Evolutionary conservation across 1,140 invertebrate genomes (phyloP), one percentile per base, ranked within the genome.

Genomic region (Nasonia vitripennis): DNA sequence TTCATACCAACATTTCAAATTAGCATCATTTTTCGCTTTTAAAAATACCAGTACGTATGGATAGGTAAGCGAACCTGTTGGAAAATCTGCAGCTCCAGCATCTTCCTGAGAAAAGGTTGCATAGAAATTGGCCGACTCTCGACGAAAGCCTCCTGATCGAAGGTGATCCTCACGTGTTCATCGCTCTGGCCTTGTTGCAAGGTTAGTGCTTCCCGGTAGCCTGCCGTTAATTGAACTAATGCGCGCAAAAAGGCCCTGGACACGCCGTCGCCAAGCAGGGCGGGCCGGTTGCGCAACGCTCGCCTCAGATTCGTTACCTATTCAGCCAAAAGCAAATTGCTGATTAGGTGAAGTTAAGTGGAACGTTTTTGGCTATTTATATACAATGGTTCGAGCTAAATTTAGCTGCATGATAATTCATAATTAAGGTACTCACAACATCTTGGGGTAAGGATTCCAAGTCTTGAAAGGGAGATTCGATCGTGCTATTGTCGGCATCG

Each of bases 11-110:
- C n/a, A 5, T 62, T 62, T 17, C 17, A 7, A 62, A n/a, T n/a
- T 7, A n/a, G n/a, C 17, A 5, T 7, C 3, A 7, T 5, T n/a
- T 3, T 71, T 71, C 7, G 9, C 23, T 71, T 34, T 71, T 9
- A 14, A 2, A 31, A 71, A 71, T 71, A 12, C 37, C 4, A 74
- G 51, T 41, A 23, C 48, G 73, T 81, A 68, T 75, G 62, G 87
- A 87, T 84, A 87, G 62, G 51, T 27, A 3, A 75, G 20, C 20
- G 87, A 92, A 97, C 97, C 95, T 98, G 98, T 90, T 97, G 97
- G 93, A 99, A 99, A 89, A 99, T 98, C 94, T 99, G 98, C 20
- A 98, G 94, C 85, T 98, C 95, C 75, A 99, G 94, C 96, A 99
- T 98, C 94, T 98, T 97, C 88, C 95, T 94, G 37, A 99, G 94